Percentiles rank a stretch among this genome's conserved stretches.
These are phyloP conservation scores for Drosophila emarginata DNA, from an alignment of 2,888 invertebrate genomes.

Conservation along the genomic window DNA sequence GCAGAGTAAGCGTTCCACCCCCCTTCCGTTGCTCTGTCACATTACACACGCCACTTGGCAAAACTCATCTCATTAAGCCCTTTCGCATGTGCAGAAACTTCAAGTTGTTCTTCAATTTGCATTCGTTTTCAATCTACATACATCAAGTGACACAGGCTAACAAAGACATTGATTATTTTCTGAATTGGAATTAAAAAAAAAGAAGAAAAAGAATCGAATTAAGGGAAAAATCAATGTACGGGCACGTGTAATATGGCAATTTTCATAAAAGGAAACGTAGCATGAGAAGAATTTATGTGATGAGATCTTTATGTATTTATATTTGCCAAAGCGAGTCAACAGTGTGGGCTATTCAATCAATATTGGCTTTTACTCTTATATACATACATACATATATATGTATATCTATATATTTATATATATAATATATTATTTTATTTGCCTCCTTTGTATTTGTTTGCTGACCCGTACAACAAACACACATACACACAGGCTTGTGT, in stretches of 20 bases:
- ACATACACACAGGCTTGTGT: constrained; percentile 55
- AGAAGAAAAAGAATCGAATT: not conserved
- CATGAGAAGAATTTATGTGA: constrained; percentile 21
- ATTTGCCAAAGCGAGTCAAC: constrained; percentile 56
- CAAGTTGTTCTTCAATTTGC: constrained; percentile 51
- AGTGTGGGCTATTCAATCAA: constrained; percentile 68
- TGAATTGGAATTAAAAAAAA: not conserved
- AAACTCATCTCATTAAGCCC: constrained; percentile 49
- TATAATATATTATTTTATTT: constrained; percentile 53
- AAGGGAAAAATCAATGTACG: not conserved
- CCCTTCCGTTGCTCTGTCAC: constrained; percentile 34
- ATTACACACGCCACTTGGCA: constrained; percentile 49
- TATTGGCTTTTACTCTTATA: constrained; percentile 62
- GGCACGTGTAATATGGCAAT: constrained; percentile 25
- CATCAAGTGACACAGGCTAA: constrained; percentile 22
- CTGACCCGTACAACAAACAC: constrained; percentile 31
- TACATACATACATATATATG: constrained; percentile 18
- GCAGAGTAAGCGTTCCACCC: constrained; percentile 4
- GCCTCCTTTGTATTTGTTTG: constrained; percentile 47
- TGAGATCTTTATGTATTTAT: constrained; percentile 49
- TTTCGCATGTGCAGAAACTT: constrained; percentile 43
- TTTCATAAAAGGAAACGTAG: constrained; percentile 20
- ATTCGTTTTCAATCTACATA: constrained; percentile 35
- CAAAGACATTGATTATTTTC: constrained; percentile 25
- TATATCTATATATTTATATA: constrained; percentile 41